Percentiles rank a stretch among this genome's conserved stretches.
These are phyloP conservation scores for Habroteleia sp. DNA, from an alignment of 2,888 invertebrate species.

Conservation along the genomic window DNA sequence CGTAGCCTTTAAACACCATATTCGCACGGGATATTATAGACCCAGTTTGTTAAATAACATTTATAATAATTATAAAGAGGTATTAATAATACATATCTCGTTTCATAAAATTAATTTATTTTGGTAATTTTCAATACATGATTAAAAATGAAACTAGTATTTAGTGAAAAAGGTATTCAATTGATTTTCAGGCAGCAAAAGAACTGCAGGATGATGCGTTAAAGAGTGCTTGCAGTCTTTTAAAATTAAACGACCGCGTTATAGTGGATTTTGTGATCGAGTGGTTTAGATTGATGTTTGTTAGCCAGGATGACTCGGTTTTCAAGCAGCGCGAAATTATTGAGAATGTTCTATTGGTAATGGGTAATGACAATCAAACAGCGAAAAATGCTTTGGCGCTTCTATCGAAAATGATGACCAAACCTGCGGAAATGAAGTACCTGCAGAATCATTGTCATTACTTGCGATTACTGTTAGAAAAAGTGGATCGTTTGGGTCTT, in stretches of 20 bases:
- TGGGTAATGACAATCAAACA: conserved; percentile 75
- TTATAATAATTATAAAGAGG: conserved; percentile 74
- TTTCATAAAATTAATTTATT: too few species aligned
- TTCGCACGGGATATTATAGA: conserved; percentile 84
- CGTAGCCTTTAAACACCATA: conserved; percentile 84
- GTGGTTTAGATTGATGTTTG: conserved; percentile 76
- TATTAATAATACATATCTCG: too few species aligned
- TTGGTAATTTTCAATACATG: too few species aligned
- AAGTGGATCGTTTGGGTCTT: conserved; percentile 87
- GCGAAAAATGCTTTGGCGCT: conserved; percentile 74
- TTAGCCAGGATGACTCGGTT: conserved; percentile 69
- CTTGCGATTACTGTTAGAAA: conserved; percentile 87
- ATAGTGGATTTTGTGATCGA: conserved; percentile 74
- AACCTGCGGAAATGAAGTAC: conserved; percentile 70
- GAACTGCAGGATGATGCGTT: conserved; percentile 72
- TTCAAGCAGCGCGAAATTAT: conserved; percentile 76
- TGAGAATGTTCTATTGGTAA: conserved; percentile 73
- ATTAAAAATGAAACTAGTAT: too few species aligned
- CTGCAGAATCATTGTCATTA: conserved; percentile 84
- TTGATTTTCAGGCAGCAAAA: conserved; percentile 69
- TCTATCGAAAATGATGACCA: conserved; percentile 72
- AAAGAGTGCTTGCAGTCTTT: conserved; percentile 71
- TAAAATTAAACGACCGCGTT: conserved; percentile 73
- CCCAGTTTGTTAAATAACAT: conserved; percentile 83
- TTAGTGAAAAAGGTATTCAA: too few species aligned